Base-by-base conservation (phyloP, 2,888 invertebrate genomes). In the Taphrorychus bicolor region DNA sequence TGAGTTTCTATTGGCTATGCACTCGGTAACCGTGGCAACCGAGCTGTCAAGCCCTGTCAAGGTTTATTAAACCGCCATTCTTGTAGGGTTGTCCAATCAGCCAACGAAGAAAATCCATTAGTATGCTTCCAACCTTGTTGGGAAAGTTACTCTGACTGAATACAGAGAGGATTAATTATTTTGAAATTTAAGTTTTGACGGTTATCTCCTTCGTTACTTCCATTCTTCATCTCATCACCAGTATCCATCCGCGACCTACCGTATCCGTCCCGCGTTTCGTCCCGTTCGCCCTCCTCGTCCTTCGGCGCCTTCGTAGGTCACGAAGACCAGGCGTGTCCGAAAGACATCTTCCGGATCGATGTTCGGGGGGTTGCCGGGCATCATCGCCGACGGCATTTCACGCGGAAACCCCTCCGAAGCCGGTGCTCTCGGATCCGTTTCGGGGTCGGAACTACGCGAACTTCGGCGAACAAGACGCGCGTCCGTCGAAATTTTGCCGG, bases 271-370 rank as follows among this genome's bases (percentile, higher is more conserved):
- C 7, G 32, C 32, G 32, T 32, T 32, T 32, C 32, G 7, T 17
- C 45, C 45, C 17, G 9, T 45, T 45, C 16, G 45, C 7, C 7
- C 45, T 45, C 45, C 42, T 49, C 42, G 66, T 51, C 66, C 66
- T 66, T 56, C 22, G 24, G 32, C 66, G 61, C 62, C 53, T 59
- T 48, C 62, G 40, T 66, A 66, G 60, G 66, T 61, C 61, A 57
- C 32, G 61, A 66, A 62, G 59, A 67, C 61, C 63, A 21, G 65
- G 65, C 69, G 65, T 65, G 61, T 51, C 69, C 65, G 19, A 52
- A 64, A 63, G 57, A 48, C 69, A 51, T 58, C 61, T 48, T 69
- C 51, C 18, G 62, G 62, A 69, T 69, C 69, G 69, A 69, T 69
- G 65, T 66, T 48, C 69, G 18, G 51, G 17, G 61, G 66, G 69